These are phyloP conservation scores for Himalopsyche kuldschensis DNA, from an alignment of 2,888 invertebrate genomes.

Conservation along the genomic window DNA sequence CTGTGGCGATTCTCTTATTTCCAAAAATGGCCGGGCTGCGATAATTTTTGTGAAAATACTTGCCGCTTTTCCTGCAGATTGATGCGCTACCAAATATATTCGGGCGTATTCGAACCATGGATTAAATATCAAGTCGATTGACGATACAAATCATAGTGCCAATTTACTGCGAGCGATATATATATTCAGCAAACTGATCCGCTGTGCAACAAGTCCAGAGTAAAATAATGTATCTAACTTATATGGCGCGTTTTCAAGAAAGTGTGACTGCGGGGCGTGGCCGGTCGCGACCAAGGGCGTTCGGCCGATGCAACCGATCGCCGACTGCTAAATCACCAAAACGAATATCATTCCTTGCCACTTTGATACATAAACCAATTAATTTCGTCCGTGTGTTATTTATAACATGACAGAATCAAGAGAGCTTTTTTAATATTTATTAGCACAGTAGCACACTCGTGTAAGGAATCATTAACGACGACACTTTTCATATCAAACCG, in stretches of 20 bases:
- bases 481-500: background rate
- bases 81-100: too few relatives aligned
- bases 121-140: too few relatives aligned
- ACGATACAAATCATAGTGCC: background rate
- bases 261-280: conserved; percentile 37
- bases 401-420: background rate
- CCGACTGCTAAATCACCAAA: background rate
- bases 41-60: too few relatives aligned
- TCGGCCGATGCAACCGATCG: conserved; percentile 14
- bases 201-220: conserved; percentile 2
- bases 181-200: background rate
- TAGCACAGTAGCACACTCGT: background rate
- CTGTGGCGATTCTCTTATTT: too few relatives aligned
- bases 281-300: conserved; percentile 28
- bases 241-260: conserved; percentile 13
- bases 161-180: background rate
- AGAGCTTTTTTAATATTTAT: background rate
- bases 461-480: background rate
- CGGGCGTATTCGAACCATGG: too few relatives aligned
- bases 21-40: too few relatives aligned
- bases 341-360: background rate
- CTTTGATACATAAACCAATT: background rate
- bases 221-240: background rate
- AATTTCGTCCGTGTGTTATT: background rate
- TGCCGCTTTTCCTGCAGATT: too few relatives aligned